These are phyloP conservation scores for Cephalopholis sonnerati DNA, from an alignment of 2,113 vertebrate species.

Conservation along the genomic window DNA sequence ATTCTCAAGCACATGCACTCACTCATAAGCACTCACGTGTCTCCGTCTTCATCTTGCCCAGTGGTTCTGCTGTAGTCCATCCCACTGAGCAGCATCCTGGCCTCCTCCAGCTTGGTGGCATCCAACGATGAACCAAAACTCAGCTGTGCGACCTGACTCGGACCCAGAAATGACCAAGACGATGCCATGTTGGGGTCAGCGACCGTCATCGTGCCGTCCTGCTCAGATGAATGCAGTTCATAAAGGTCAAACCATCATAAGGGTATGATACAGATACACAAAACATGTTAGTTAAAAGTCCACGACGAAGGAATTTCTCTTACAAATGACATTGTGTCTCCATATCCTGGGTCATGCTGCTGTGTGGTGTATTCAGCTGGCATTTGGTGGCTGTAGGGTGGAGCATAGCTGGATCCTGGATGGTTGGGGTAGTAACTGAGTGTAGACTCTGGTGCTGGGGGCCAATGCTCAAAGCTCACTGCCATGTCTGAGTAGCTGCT, in stretches of 20 bases:
- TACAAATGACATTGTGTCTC: slow-evolving; percentile 69
- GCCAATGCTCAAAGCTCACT: slow-evolving; percentile 76
- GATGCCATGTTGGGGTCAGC: slow-evolving; percentile 36
- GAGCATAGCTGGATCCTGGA: slow-evolving; percentile 40
- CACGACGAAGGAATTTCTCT: not conserved
- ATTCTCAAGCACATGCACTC: not conserved
- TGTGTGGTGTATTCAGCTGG: slow-evolving; percentile 61
- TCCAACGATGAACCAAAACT: slow-evolving; percentile 76
- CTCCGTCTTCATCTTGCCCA: slow-evolving; percentile 91
- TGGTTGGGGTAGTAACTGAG: slow-evolving; percentile 57
- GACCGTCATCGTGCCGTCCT: slow-evolving; percentile 53
- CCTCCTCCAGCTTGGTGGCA: slow-evolving; percentile 79
- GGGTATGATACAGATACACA: not conserved
- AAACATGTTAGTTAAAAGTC: not conserved
- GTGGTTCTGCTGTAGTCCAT: slow-evolving; percentile 86
- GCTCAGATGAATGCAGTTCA: slow-evolving; percentile 7
- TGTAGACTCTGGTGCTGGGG: slow-evolving; percentile 39
- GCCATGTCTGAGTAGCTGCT: slow-evolving; percentile 82
- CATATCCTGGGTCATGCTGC: slow-evolving; percentile 56
- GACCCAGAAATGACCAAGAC: slow-evolving; percentile 68
- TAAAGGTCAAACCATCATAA: not conserved
- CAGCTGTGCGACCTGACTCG: slow-evolving; percentile 43
- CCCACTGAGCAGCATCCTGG: slow-evolving; percentile 82
- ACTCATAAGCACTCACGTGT: slow-evolving; percentile 81
- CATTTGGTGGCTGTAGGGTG: slow-evolving; percentile 55